Evolutionary conservation across 2,113 vertebrate genomes (phyloP), one percentile per base, ranked within the genome.

Genomic region (Diadophis punctatus): DNA sequence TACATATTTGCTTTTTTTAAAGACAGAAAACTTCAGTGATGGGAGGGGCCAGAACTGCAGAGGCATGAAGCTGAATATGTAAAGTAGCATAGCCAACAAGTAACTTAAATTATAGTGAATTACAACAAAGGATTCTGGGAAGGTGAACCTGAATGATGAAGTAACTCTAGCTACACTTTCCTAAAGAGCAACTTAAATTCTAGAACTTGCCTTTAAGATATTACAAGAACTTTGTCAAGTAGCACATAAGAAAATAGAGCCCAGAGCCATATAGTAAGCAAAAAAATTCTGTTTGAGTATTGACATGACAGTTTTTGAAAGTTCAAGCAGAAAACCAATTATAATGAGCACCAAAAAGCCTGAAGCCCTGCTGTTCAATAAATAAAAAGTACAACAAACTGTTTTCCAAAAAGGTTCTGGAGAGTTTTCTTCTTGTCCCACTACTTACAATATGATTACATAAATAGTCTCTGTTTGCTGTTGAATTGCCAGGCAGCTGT

Each of bases 311-410:
- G 98, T 98, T 98, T 98, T 98, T 98, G 98, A 98, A 98, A 98
- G 98, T 98, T 99, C 98, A 99, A 98, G 98, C 98, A 98, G 98
- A 98, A 98, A 98, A 99, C 98, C 96, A 98, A 98, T 98, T 98
- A 98, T 98, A 98, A 98, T 97, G 97, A 98, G 98, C 98, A 98
- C 96, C 96, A 97, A 97, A 98, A 98, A 98, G 98, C 98, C 98
- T 0, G 97, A 96, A 98, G 98, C 98, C 98, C 97, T 97, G 97
- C 97, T 96, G 97, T 97, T 97, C 97, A 97, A 98, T 98, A 98
- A 98, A 98, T 98, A 98, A 98, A 98, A 97, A 98, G 97, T 98
- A 98, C 96, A 97, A 97, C 97, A 98, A 98, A 98, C 97, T 98
- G 97, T 97, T 98, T 98, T 97, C 97, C 97, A 97, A 97, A 97